A percentile compares a stretch with the other conserved stretches of the same genome.
These are phyloP conservation scores for Phasia obesa DNA, from an alignment of 2,888 invertebrate species.

Conservation along the genomic window DNA sequence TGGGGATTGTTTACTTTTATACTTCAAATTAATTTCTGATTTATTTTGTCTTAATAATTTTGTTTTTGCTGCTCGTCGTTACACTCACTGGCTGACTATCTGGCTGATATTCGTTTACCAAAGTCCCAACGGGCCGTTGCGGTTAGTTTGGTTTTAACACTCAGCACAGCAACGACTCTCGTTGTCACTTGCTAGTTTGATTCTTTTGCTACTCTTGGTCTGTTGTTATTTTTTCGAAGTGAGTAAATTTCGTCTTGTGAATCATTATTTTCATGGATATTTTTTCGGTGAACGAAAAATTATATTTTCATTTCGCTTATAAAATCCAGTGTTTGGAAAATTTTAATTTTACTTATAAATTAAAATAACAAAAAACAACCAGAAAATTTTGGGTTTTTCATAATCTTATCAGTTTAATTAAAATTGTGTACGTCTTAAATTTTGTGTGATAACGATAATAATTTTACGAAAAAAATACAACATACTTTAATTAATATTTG, in stretches of 20 bases:
- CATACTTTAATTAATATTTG: conserved; percentile 19
- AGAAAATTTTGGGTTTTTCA: neutral
- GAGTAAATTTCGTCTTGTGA: conserved; percentile 35
- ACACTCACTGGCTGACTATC: conserved; percentile 1
- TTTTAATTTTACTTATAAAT: conserved; percentile 11
- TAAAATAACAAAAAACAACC: neutral
- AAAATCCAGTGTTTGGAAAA: neutral
- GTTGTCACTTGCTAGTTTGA: conserved; percentile 12
- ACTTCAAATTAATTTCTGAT: neutral
- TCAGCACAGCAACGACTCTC: conserved; percentile 34
- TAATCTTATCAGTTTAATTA: conserved; percentile 50
- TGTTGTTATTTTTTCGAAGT: conserved; percentile 36
- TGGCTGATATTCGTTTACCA: conserved; percentile 28
- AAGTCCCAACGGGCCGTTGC: conserved; percentile 44
- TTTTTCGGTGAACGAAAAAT: conserved; percentile 2
- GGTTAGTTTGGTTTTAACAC: conserved; percentile 61
- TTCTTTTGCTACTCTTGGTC: neutral
- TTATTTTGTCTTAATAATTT: conserved; percentile 6
- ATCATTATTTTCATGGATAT: neutral
- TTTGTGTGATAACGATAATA: neutral
- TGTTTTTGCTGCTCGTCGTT: conserved; percentile 16
- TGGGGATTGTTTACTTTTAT: neutral
- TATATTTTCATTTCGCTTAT: neutral
- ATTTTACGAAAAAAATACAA: neutral
- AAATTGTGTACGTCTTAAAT: conserved; percentile 10